Evolutionary conservation across 1,140 invertebrate genomes (phyloP), one percentile per base, ranked within the genome.

Genomic region (Ectropis grisescens): DNA sequence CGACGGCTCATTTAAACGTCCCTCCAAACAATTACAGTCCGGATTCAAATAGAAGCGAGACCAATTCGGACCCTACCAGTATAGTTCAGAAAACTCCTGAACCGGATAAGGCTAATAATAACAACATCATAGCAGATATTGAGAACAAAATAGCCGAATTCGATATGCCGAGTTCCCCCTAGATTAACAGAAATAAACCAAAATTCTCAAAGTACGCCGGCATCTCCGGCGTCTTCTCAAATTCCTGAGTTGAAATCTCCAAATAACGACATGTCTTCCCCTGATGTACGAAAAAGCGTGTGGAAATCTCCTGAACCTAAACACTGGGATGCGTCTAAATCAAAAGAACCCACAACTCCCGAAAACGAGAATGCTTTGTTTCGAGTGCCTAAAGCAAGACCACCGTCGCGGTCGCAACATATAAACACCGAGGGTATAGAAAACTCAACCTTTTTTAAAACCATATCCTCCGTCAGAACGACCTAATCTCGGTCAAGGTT

Each of bases 331-430:
- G 51, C 66, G 11, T 45, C 44, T 1, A 78, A 70, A 60, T 16
- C 54, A 13, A 81, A 71, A 47, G 76, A 79, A 12, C 50, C 48
- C 41, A 10, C 37, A 1, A 56, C 33, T 11, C 24, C 41, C 34
- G 72, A 76, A 45, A 80, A 66, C 46, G 83, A 85, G 42, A 85
- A 84, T 14, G 82, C 85, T 5, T 80, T 87, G 1, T 90, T 90
- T 50, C 74, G 88, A 49, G 85, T 89, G 1, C 88, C 88, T 1
- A 88, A 86, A 62, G 87, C 87, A 2, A 82, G 87, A 50, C 88
- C 88, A 11, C 87, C 87, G 6, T 89, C 88, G 0, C 74, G 87
- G 34, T 86, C 85, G 2, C 81, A 83, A 37, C 62, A 70, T 16
- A 39, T 64, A 0, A 78, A 58, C 48, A 61, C 72, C 8, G 72